These are phyloP conservation scores for Argyra leucocephala DNA, from an alignment of 2,888 invertebrate species.

Conservation along the genomic window DNA sequence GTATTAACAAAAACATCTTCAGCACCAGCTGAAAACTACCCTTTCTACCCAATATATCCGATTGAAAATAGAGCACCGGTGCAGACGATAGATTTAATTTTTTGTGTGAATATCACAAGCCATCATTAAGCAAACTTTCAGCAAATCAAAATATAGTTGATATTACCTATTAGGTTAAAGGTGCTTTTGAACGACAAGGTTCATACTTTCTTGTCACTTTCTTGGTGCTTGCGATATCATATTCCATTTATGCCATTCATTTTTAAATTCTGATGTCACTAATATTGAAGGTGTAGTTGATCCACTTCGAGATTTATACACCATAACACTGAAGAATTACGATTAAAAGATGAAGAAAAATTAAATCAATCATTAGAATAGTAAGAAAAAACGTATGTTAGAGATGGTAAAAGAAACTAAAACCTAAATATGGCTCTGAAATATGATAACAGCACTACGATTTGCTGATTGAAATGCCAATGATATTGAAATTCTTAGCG, in stretches of 20 bases:
- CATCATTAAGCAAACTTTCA: constrained; percentile 98
- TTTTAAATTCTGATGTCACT: constrained; percentile 94
- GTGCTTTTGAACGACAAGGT: constrained; percentile 96
- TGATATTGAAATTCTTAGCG: constrained; percentile 92
- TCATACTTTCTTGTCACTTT: constrained; percentile 97
- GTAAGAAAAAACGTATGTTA: constrained; percentile 68
- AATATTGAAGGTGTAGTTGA: constrained; percentile 98
- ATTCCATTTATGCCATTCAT: constrained; percentile 92
- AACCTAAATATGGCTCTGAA: constrained; percentile 90
- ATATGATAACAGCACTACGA: constrained; percentile 83
- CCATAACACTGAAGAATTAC: constrained; percentile 90
- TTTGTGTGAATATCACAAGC: too few relatives aligned
- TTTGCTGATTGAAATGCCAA: constrained; percentile 87
- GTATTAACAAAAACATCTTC: too few relatives aligned
- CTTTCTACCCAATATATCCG: too few relatives aligned
- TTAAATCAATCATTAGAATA: constrained; percentile 74
- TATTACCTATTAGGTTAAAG: constrained; percentile 96
- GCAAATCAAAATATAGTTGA: constrained; percentile 96
- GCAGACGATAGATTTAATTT: too few relatives aligned
- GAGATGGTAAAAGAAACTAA: constrained; percentile 90
- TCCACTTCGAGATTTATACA: constrained; percentile 91
- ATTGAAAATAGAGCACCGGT: too few relatives aligned
- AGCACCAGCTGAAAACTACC: too few relatives aligned
- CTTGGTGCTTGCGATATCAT: constrained; percentile 93
- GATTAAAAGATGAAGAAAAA: constrained; percentile 88